A percentile compares a stretch with the other conserved stretches of the same genome.
phyloP scores from a whole-genome alignment of 2,888 invertebrate genomes.

The Machimus rusticus region DNA sequence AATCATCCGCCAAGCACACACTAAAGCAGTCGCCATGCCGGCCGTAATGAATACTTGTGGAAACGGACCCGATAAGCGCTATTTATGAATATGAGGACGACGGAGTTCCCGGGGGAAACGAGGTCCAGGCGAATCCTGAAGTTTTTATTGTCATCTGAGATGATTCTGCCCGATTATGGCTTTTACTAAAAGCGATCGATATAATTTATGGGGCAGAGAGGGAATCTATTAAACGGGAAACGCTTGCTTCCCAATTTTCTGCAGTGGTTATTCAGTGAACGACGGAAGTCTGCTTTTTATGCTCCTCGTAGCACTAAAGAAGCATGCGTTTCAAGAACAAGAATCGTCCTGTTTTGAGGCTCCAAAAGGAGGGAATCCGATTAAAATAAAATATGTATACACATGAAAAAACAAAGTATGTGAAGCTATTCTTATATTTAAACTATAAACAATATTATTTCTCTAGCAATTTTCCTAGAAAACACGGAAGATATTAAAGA shows the following conservation, averaged over 20 bases:
- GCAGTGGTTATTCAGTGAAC: not conserved
- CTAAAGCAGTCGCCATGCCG: not conserved
- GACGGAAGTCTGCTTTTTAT: not conserved
- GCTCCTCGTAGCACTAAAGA: not conserved
- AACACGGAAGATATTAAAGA: too few relatives aligned
- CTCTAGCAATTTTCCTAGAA: too few relatives aligned
- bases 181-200: not conserved
- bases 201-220: not conserved
- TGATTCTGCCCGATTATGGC: not conserved
- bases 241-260: not conserved
- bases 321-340: not conserved
- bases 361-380: not conserved
- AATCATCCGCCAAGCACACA: slow-evolving; percentile 11
- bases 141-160: not conserved
- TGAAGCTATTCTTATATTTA: too few relatives aligned
- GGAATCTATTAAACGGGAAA: not conserved
- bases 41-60: slow-evolving; percentile 20
- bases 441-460: too few relatives aligned
- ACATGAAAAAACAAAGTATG: too few relatives aligned
- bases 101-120: not conserved
- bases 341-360: not conserved
- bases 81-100: slow-evolving; percentile 6
- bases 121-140: not conserved
- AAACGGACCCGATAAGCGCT: slow-evolving; percentile 11
- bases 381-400: not conserved